A percentile compares a stretch with the other conserved stretches of the same genome.
Conservation (phyloP, 1,140 invertebrate species). For the Tribolium castaneum region DNA sequence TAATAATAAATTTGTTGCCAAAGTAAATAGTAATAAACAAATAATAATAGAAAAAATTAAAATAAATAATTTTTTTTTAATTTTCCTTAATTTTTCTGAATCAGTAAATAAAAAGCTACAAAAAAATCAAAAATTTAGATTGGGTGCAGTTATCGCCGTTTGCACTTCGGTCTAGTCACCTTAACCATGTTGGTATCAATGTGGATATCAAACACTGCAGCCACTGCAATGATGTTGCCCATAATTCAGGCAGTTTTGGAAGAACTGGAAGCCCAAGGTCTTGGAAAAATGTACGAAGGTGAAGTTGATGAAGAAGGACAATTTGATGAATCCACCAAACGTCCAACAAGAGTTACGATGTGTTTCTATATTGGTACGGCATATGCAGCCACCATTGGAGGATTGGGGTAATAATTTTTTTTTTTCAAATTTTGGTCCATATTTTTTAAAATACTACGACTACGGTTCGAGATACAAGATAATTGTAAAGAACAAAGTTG, state of each 20-base stretch:
- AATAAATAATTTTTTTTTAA: too few species aligned
- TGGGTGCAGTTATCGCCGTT: conserved; percentile 78
- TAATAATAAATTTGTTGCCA: too few species aligned
- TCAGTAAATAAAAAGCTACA: too few species aligned
- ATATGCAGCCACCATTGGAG: conserved; percentile 85
- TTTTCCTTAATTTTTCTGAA: too few species aligned
- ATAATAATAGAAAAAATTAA: too few species aligned
- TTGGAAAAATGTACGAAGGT: conserved; percentile 70
- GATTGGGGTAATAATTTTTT: conserved; percentile 79
- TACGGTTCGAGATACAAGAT: too few species aligned
- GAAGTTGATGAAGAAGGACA: conserved; percentile 52
- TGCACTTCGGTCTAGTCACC: conserved; percentile 80
- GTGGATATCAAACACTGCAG: conserved; percentile 89
- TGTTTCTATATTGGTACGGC: conserved; percentile 82
- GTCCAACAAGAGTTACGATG: conserved; percentile 74
- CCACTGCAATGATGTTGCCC: conserved; percentile 88
- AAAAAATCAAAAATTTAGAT: conserved; percentile 66
- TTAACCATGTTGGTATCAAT: conserved; percentile 86
- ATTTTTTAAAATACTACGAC: conserved; percentile 59
- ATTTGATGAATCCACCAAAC: conserved; percentile 48
- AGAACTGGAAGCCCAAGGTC: conserved; percentile 76
- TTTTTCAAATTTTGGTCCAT: conserved; percentile 79
- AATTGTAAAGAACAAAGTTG: too few species aligned
- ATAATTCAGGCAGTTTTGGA: conserved; percentile 81
- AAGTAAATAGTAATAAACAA: too few species aligned